A percentile compares a stretch with the other conserved stretches of the same genome.
Evolutionary conservation across 2,113 vertebrate species (phyloP).

Genomic region (Mugil cephalus): DNA sequence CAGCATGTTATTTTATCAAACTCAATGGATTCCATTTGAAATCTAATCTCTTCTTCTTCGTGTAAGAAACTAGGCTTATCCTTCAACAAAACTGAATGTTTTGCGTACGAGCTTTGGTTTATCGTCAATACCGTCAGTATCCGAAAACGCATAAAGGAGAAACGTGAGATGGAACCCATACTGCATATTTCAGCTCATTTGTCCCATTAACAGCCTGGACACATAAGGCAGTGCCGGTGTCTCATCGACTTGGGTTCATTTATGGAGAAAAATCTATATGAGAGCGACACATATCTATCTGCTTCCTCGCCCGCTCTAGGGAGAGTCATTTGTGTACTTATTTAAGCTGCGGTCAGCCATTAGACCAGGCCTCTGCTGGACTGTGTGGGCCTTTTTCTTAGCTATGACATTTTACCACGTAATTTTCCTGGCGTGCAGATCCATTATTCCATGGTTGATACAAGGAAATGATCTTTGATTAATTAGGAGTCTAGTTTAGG

Average conservation of each 20-base stretch:
- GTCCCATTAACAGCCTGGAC: conserved; percentile 79
- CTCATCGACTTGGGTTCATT: conserved; percentile 82
- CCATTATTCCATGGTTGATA: conserved; percentile 36
- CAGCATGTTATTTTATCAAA: conserved; percentile 62
- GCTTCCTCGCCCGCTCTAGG: conserved; percentile 64
- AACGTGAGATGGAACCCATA: conserved; percentile 77
- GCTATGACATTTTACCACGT: conserved; percentile 45
- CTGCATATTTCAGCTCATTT: conserved; percentile 77
- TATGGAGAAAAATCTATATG: conserved; percentile 84
- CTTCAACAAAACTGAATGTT: conserved; percentile 73
- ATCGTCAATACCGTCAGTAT: conserved; percentile 77
- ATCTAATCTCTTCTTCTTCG: conserved; percentile 63
- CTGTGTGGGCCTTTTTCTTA: conserved; percentile 53
- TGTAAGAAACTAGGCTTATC: conserved; percentile 63
- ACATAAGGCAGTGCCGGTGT: conserved; percentile 61
- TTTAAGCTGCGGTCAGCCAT: conserved; percentile 78
- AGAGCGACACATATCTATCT: conserved; percentile 80
- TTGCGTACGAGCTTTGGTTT: conserved; percentile 71
- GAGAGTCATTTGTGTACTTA: conserved; percentile 80
- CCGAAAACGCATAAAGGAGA: conserved; percentile 74
- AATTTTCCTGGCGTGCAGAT: conserved; percentile 52
- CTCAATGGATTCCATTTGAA: conserved; percentile 64
- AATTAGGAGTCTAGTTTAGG: conserved; percentile 33
- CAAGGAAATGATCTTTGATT: conserved; percentile 37
- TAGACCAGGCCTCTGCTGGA: conserved; percentile 62